These are phyloP conservation scores for Trissolcus basalis DNA, from an alignment of 1,140 invertebrate genomes.

Conservation along the genomic window DNA sequence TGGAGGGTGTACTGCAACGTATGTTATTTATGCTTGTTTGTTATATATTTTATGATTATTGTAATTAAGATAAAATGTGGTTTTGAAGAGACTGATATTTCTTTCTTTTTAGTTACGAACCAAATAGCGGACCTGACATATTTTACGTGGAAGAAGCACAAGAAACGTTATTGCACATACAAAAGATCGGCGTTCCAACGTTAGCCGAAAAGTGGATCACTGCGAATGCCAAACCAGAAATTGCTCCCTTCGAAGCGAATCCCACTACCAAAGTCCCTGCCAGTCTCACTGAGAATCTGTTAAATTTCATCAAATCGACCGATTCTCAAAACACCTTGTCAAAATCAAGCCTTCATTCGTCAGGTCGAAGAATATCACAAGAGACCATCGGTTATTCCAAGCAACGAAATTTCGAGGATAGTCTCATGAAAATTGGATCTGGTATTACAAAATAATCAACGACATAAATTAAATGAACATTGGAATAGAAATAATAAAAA, in stretches of 20 bases:
- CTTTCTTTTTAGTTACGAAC: slow-evolving; percentile 69
- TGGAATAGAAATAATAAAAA: no score
- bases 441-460: slow-evolving; percentile 52
- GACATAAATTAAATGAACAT: no score
- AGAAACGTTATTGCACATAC: slow-evolving; percentile 81
- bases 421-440: slow-evolving; percentile 63
- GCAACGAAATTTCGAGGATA: slow-evolving; percentile 78
- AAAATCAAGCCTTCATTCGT: slow-evolving; percentile 52
- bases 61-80: neutral
- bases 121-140: slow-evolving; percentile 77
- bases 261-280: slow-evolving; percentile 53
- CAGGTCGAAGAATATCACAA: slow-evolving; percentile 65
- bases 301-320: slow-evolving; percentile 72
- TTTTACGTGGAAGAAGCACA: slow-evolving; percentile 84
- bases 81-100: no score
- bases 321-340: slow-evolving; percentile 60
- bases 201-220: slow-evolving; percentile 79
- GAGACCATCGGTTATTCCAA: slow-evolving; percentile 76
- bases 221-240: slow-evolving; percentile 77
- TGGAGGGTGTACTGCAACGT: slow-evolving; percentile 78
- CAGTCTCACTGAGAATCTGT: slow-evolving; percentile 72
- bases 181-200: slow-evolving; percentile 80
- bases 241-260: slow-evolving; percentile 65
- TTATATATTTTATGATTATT: no score
- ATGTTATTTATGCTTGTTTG: no score